A percentile compares a stretch with the other conserved stretches of the same genome.
Evolutionary conservation across 2,888 invertebrate genomes (phyloP).

Genomic region (Sepioteuthis lessoniana): DNA sequence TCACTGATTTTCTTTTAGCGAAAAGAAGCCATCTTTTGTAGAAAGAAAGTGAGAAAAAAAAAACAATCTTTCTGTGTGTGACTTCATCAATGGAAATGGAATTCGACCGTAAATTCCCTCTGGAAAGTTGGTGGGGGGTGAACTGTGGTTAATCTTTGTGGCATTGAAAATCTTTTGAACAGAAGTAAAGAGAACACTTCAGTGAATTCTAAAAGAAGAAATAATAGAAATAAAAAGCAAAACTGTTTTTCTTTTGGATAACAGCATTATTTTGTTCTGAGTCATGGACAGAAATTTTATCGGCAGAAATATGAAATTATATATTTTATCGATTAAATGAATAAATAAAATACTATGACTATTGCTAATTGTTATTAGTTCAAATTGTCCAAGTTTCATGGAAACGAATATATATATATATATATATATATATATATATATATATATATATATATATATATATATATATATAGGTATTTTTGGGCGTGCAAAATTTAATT

Average conservation of each 20-base stretch:
- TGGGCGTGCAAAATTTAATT: no score
- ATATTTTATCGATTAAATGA: not conserved
- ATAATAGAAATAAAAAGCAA: not conserved
- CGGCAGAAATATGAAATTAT: not conserved
- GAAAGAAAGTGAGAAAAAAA: not conserved
- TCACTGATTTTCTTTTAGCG: not conserved
- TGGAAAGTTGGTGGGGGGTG: not conserved
- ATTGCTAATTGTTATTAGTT: not conserved
- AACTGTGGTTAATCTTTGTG: constrained; percentile 15
- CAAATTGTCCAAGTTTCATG: not conserved
- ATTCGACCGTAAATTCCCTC: not conserved
- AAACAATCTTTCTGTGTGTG: not conserved
- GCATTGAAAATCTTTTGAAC: not conserved
- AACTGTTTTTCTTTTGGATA: not conserved
- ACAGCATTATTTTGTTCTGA: not conserved
- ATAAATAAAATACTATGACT: not conserved
- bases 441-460: no score
- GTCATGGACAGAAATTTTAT: not conserved
- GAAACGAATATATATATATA: not conserved
- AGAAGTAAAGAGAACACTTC: not conserved
- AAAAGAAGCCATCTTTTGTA: not conserved
- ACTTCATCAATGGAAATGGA: not conserved
- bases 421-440: not conserved
- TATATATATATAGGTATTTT: no score
- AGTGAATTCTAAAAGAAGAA: not conserved